Percentiles rank a stretch among this genome's conserved stretches.
These are phyloP conservation scores for Carduelis carduelis DNA, from an alignment of 2,797 vertebrate species.

Conservation along the genomic window DNA sequence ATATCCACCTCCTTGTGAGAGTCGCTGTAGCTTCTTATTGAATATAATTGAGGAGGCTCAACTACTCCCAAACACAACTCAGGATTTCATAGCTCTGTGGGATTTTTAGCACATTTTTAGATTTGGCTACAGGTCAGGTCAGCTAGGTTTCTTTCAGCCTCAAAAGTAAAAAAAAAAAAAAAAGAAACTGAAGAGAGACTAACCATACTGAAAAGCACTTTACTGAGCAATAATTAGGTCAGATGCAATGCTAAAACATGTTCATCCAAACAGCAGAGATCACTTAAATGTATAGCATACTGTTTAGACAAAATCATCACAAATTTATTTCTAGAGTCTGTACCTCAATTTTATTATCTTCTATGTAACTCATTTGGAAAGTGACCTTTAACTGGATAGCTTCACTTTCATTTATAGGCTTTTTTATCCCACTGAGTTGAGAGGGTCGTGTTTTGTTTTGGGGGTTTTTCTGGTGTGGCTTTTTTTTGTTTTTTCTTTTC, in stretches of 20 bases:
- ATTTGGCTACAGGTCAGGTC: background rate
- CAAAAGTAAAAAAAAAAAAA: background rate
- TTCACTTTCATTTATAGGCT: background rate
- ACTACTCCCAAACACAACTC: background rate
- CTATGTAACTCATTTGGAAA: background rate
- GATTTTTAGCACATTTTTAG: background rate
- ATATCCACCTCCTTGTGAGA: background rate
- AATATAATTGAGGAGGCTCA: background rate
- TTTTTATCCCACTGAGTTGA: background rate
- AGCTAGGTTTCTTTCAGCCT: background rate
- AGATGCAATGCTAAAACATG: background rate
- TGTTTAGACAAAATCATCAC: background rate
- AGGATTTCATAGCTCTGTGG: background rate
- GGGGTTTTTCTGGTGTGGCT: accelerated
- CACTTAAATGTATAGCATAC: background rate
- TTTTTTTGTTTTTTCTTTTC: background rate
- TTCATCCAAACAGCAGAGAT: background rate
- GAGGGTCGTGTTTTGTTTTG: accelerated
- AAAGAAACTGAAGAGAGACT: background rate
- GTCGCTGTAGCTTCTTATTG: background rate
- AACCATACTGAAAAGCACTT: background rate
- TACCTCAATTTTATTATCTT: background rate
- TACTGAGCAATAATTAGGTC: background rate
- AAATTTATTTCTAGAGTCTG: background rate
- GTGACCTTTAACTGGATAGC: background rate